Conservation (phyloP, 2,797 vertebrate genomes). For the Buphagus erythrorhynchus region DNA sequence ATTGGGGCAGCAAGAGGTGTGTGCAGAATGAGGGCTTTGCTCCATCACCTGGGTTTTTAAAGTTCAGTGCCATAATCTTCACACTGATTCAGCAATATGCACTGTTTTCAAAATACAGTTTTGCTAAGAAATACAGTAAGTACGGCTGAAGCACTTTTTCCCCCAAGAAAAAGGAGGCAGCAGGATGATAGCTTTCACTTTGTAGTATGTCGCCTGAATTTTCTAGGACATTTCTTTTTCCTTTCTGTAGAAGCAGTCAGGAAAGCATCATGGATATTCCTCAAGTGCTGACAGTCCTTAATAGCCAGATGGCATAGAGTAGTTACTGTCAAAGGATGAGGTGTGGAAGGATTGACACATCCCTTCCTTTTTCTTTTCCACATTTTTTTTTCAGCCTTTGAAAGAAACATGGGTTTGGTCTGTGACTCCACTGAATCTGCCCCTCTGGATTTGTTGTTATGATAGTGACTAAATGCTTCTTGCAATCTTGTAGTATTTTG, state of each 20-base stretch:
- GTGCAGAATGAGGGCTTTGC: neutral
- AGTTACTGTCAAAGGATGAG: constrained; percentile 14
- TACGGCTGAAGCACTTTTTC: neutral
- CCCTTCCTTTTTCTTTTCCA: neutral
- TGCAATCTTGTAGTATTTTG: neutral
- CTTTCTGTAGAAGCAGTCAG: neutral
- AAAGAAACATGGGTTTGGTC: neutral
- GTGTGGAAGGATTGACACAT: neutral
- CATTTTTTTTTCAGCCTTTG: neutral
- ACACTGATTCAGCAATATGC: neutral
- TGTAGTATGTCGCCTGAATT: neutral
- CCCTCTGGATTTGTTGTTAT: neutral
- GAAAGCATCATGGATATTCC: neutral
- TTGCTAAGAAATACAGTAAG: neutral
- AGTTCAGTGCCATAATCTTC: neutral
- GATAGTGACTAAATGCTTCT: neutral
- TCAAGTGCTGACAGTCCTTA: neutral
- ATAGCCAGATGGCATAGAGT: neutral
- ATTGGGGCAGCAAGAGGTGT: too few species aligned
- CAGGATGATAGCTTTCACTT: neutral
- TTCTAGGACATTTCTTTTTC: neutral
- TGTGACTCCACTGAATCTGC: neutral
- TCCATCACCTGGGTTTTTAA: neutral
- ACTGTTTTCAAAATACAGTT: neutral
- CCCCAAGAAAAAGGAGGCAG: neutral